Evolutionary conservation across 2,888 invertebrate species (phyloP), one percentile per base, ranked within the genome.

Genomic region (Cheilosia scutellata): DNA sequence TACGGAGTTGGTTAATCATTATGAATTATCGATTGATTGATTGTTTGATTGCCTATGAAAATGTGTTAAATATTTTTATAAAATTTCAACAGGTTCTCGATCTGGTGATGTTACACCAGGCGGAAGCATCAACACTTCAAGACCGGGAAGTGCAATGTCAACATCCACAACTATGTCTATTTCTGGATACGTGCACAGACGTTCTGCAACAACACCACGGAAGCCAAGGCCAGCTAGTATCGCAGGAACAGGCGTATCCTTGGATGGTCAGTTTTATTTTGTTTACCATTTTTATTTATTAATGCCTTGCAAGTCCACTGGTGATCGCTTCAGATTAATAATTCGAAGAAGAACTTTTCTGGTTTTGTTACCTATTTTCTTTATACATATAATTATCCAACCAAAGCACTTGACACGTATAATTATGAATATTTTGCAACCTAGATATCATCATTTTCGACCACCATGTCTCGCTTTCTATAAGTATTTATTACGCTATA

Each of bases 131-230:
- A 92, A 90, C 89, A 95, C 95, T 87, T 97, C 97, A 89, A 94
- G 97, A 92, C 97, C 97, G 87, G 96, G 96, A 92, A 97, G 97
- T 93, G 96, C 97, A 89, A 94, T 97, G 94, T 97, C 96, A 91
- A 92, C 94, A 94, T 96, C 96, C 91, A 94, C 94, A 91, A 94
- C 94, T 91, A 94, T 91, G 89, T 91, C 95, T 90, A 93, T 94
- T 87, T 93, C 94, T 53, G 94, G 94, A 89, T 92, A 93, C 77
- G 93, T 94, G 87, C 94, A 95, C 89, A 94, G 95, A 90, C 94
- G 94, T 89, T 94, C 94, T 90, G 93, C 94, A 31, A 91, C 90
- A 90, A 94, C 94, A 89, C 94, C 94, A 82, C 94, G 95, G 91
- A 95, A 95, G 92, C 97, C 95, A 90, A 95, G 96, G 87, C 96